Evolutionary conservation across 1,140 invertebrate genomes (phyloP).

Genomic region (Pseudomyrmex concolor): DNA sequence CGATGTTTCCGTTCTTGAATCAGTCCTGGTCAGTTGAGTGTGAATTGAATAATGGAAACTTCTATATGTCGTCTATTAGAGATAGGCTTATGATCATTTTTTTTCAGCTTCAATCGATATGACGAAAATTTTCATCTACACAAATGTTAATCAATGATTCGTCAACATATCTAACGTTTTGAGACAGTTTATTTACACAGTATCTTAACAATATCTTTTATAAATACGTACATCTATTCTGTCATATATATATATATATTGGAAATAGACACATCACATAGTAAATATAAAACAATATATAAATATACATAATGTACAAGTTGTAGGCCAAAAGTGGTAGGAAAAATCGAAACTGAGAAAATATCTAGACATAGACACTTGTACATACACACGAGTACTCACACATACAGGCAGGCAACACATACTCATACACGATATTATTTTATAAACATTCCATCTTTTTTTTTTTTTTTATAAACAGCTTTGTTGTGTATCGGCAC

Average conservation of each 20-base stretch:
- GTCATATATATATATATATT: slow-evolving; percentile 55
- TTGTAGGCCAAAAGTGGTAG: slow-evolving; percentile 66
- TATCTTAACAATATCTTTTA: slow-evolving; percentile 65
- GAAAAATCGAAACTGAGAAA: slow-evolving; percentile 59
- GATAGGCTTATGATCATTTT: too few species aligned
- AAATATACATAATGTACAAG: slow-evolving; percentile 77
- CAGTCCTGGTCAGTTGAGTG: too few species aligned
- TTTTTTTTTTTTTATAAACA: slow-evolving; percentile 49
- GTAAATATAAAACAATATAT: slow-evolving; percentile 74
- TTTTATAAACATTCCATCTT: not conserved
- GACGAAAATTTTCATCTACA: too few species aligned
- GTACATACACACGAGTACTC: not conserved
- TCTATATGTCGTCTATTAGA: too few species aligned
- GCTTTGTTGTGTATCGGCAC: slow-evolving; percentile 19
- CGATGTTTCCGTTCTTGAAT: too few species aligned
- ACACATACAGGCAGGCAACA: not conserved
- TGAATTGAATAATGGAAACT: too few species aligned
- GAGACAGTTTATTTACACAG: slow-evolving; percentile 72
- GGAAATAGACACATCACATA: slow-evolving; percentile 51
- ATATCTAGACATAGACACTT: not conserved
- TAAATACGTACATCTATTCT: slow-evolving; percentile 73
- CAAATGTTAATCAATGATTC: too few species aligned
- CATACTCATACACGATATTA: not conserved
- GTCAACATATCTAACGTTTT: slow-evolving; percentile 39
- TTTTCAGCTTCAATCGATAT: not conserved